Conservation (phyloP, 1,140 invertebrate genomes). For the Scaptomyza pallida region DNA sequence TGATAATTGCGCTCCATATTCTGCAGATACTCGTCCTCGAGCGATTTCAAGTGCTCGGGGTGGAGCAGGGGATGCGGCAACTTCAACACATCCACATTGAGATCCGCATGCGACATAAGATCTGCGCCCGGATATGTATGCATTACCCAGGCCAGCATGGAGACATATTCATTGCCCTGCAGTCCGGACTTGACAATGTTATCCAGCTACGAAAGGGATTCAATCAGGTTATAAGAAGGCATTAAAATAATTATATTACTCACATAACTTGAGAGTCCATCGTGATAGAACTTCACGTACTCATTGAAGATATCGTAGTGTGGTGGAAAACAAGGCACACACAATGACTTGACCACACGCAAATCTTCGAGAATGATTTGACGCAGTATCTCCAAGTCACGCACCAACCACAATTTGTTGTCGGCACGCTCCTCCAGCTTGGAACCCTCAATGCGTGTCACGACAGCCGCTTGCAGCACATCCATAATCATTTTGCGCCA, state of each 20-base stretch:
- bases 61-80: constrained; percentile 89
- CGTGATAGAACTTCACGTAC: constrained; percentile 98
- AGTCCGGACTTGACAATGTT: constrained; percentile 94
- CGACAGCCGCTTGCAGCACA: constrained; percentile 93
- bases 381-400: constrained; percentile 90
- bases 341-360: constrained; percentile 95
- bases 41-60: constrained; percentile 89
- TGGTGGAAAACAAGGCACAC: constrained; percentile 98
- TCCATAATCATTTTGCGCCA: constrained; percentile 95
- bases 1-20: constrained; percentile 96
- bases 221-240: no score
- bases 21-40: constrained; percentile 92
- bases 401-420: constrained; percentile 98
- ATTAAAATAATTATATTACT: no score
- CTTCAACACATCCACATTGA: constrained; percentile 90
- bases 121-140: constrained; percentile 94
- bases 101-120: constrained; percentile 93
- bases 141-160: constrained; percentile 95
- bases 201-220: constrained; percentile 88
- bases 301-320: constrained; percentile 95
- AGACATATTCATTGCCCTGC: constrained; percentile 98
- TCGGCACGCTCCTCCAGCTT: constrained; percentile 95
- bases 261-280: constrained; percentile 92
- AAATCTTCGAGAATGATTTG: constrained; percentile 96
- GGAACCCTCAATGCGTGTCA: constrained; percentile 93